Evolutionary conservation across 2,113 vertebrate genomes (phyloP), one percentile per base, ranked within the genome.

Genomic region (Apaloderma vittatum): DNA sequence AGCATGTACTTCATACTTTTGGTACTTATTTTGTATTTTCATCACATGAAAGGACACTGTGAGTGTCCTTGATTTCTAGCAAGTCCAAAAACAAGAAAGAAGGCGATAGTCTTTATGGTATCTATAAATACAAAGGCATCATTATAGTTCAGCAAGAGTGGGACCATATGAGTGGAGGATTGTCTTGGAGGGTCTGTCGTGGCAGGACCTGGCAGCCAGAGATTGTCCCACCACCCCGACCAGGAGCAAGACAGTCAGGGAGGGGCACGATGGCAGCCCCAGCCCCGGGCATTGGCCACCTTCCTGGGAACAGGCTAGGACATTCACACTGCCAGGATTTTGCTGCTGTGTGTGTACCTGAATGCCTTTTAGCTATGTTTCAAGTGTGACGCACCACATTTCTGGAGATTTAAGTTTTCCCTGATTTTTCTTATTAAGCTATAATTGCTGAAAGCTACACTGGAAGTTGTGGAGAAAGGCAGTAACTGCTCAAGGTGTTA

Each of bases 221-320:
- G n/a, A 20, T 48, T 0, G 0, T 43, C 63, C n/a, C 48, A 30
- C 7, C 5, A 1, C 37, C 27, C 9, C 19, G 9, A n/a, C 27
- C 62, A 34, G 37, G 37, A 76, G 13, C 55, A 8, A 59, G 57
- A 59, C 26, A 29, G 19, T 40, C 40, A 11, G 40, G 46, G 0
- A 3, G 12, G 40, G 30, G 5, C 30, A 36, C 30, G 0, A 2
- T n/a, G 12, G 3, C 24, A 63, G 20, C 48, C 49, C 34, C 34
- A 40, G 68, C 11, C 24, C 34, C 0, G 0, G 43, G 43, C 20
- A 21, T 17, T 0, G 2, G 20, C 6, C 37, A 34, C 10, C 21
- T 49, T 22, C 32, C 1, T 40, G 51, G 58, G 55, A 16, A 27
- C 11, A 6, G n/a, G 68, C 24, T 48, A 20, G 45, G 36, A 52